Evolutionary conservation across 2,797 vertebrate species (phyloP).

Genomic region (Coregonus suidteri): DNA sequence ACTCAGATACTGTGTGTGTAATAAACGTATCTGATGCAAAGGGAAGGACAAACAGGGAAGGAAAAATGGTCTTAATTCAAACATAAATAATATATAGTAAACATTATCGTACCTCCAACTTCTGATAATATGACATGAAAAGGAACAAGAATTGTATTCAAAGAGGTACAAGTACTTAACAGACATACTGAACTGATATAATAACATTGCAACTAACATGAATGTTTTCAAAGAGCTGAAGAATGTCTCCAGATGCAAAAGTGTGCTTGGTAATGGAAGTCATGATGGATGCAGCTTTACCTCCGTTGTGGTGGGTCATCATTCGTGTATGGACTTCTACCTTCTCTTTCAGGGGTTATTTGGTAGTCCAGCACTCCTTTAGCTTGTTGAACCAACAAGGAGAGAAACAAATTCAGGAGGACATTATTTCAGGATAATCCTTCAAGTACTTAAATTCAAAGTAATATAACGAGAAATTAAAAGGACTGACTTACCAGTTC

Average conservation of each 20-base stretch:
- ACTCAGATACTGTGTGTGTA: not conserved
- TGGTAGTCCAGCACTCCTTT: not conserved
- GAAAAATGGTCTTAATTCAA: not conserved
- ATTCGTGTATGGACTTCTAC: not conserved
- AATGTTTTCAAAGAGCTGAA: not conserved
- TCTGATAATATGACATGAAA: not conserved
- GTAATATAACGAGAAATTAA: not conserved
- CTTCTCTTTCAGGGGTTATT: not conserved
- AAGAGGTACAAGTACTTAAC: not conserved
- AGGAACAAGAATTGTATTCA: not conserved
- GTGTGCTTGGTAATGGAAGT: not conserved
- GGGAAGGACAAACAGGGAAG: no score
- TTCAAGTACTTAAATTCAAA: not conserved
- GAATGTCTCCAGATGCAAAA: not conserved
- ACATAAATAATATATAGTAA: not conserved
- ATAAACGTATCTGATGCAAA: no score
- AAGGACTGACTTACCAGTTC: slow-evolving; percentile 13
- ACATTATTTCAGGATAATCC: not conserved
- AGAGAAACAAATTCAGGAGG: not conserved
- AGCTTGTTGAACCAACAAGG: not conserved
- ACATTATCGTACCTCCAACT: not conserved
- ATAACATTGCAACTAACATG: not conserved
- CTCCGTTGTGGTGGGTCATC: not conserved
- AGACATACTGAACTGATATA: not conserved
- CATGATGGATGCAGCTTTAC: not conserved